These are phyloP conservation scores for Sturmia bella DNA, from an alignment of 2,888 invertebrate genomes.

Conservation along the genomic window DNA sequence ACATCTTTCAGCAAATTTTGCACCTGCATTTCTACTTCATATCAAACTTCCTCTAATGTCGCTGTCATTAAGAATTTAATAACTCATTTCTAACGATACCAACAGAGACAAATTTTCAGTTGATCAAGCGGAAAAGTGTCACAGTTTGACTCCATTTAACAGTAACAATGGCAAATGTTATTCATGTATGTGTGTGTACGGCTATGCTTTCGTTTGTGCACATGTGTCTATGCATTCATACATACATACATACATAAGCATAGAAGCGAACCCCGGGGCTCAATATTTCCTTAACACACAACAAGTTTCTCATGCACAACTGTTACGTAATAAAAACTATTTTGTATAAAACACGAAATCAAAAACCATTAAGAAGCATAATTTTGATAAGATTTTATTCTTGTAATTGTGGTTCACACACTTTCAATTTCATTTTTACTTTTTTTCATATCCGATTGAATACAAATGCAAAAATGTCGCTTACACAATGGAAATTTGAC, in stretches of 20 bases:
- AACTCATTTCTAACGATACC: background rate
- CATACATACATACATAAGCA: too few species aligned
- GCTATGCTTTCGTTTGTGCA: too few species aligned
- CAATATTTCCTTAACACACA: constrained; percentile 16
- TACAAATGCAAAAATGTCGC: constrained; percentile 13
- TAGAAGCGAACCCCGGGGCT: background rate
- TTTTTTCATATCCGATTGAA: background rate
- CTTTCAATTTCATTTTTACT: background rate
- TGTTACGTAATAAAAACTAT: constrained; percentile 35
- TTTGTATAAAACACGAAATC: constrained; percentile 7
- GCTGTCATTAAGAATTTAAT: constrained; percentile 26
- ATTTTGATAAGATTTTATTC: constrained; percentile 9
- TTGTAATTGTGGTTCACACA: constrained; percentile 31
- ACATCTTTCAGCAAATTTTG: too few species aligned
- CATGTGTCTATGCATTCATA: too few species aligned
- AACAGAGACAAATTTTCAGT: constrained; percentile 29
- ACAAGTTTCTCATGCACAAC: constrained; percentile 8
- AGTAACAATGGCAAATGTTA: background rate
- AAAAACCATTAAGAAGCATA: constrained; percentile 29
- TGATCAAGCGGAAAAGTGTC: constrained; percentile 49
- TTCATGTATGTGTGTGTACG: too few species aligned
- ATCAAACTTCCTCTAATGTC: constrained; percentile 9
- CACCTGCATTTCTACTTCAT: too few species aligned
- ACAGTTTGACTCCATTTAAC: constrained; percentile 7
- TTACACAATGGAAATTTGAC: constrained; percentile 6